Evolutionary conservation across 2,797 vertebrate species (phyloP), one percentile per base, ranked within the genome.

Genomic region (Toxotes lorentzi): DNA sequence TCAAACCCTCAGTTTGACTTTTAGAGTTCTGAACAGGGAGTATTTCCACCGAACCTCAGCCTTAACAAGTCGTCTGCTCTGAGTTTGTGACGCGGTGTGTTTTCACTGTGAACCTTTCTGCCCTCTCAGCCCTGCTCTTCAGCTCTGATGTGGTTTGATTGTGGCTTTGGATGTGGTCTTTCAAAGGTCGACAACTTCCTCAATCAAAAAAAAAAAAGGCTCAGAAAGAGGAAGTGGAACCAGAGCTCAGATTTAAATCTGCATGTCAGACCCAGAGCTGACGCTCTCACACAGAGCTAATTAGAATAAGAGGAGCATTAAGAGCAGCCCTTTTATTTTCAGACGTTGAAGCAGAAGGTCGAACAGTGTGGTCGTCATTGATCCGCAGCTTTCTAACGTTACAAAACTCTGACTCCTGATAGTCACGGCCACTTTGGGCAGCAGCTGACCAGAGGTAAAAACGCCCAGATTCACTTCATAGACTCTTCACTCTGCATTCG

Each of bases 191-290:
- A 51, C 61, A 6, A 76, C 87, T 91, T 93, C 91, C 85, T 81
- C 82, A 65, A 6, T 82, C 24, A 17, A 54, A 69, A 65, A 19
- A 21, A 21, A 30, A 57, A 62, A 21, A 41, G 17, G 4, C 24
- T 70, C 17, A 4, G 51, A 84, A 17, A 62, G 30, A 78, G 79
- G 86, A 93, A 92, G 82, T 71, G 43, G 73, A 87, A 79, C 67
- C 56, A 0, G 60, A 64, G 78, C 61, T 79, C 40, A 32, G 78
- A 79, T 72, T 83, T 51, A 0, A 13, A 56, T 70, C 56, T 77
- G 43, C 38, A 40, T 40, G 65, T 67, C 40, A 0, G 61, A 9
- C 19, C 2, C 43, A n/a, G 6, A n/a, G 45, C 65, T 57, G 38
- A 1, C 41, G 69, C 7, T 27, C 13, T 43, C 45, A n/a, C 13